These are phyloP conservation scores for Varanus salvator DNA, from an alignment of 2,113 vertebrate genomes.

Conservation along the genomic window DNA sequence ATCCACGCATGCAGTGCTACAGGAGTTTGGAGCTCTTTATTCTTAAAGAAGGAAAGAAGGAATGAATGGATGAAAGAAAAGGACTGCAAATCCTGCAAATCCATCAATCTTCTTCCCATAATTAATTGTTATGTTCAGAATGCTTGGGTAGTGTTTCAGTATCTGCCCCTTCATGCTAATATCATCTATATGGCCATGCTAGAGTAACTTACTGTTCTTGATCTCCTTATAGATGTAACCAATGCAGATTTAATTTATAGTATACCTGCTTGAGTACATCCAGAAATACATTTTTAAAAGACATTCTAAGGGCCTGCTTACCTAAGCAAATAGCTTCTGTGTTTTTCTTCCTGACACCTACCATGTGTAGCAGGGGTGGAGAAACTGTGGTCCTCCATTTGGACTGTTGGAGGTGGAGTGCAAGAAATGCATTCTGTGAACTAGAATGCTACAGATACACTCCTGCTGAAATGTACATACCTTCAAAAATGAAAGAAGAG, in stretches of 20 bases:
- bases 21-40: neutral
- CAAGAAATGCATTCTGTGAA: neutral
- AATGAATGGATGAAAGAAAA: neutral
- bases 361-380: neutral
- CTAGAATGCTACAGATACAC: neutral
- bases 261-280: neutral
- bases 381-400: too few relatives aligned
- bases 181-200: neutral
- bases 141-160: conserved; percentile 6
- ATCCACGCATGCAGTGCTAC: neutral
- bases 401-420: neutral
- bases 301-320: neutral
- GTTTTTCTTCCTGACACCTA: neutral
- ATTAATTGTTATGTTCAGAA: neutral
- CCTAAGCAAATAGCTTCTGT: neutral
- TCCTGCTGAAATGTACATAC: neutral
- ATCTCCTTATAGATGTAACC: neutral
- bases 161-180: neutral
- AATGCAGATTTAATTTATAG: neutral
- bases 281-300: neutral
- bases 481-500: too few relatives aligned
- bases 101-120: conserved; percentile 3
- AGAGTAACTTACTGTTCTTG: neutral
- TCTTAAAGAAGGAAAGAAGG: neutral
- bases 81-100: neutral